A percentile compares a stretch with the other conserved stretches of the same genome.
Evolutionary conservation across 2,888 invertebrate species (phyloP).

Genomic region (Cataglyphis cursor): DNA sequence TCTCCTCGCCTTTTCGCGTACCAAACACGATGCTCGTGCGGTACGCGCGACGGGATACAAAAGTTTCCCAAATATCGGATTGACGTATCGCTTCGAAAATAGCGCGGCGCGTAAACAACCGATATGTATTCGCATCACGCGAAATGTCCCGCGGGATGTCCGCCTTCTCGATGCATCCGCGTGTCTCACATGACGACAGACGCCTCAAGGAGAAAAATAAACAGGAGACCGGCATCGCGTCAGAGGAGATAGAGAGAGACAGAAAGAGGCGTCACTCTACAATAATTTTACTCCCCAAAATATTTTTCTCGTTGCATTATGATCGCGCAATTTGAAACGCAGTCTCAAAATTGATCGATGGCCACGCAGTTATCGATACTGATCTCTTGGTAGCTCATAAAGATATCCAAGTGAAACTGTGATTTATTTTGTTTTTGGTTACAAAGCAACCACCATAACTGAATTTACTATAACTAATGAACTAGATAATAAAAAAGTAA

Average conservation of each 20-base stretch:
- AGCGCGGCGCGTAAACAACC: constrained; percentile 84
- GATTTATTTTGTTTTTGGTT: constrained; percentile 51
- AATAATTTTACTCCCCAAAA: constrained; percentile 24
- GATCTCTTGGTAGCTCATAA: constrained; percentile 38
- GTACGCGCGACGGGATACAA: constrained; percentile 70
- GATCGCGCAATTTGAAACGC: constrained; percentile 21
- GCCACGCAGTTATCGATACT: constrained; percentile 31
- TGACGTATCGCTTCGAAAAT: constrained; percentile 85
- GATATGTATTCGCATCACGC: constrained; percentile 79
- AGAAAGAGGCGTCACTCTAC: neutral
- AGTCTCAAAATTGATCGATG: constrained; percentile 59
- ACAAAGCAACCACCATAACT: neutral
- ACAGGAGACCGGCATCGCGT: neutral
- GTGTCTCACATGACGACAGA: constrained; percentile 69
- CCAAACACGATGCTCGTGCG: constrained; percentile 66
- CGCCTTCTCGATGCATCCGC: constrained; percentile 70
- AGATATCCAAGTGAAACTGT: constrained; percentile 18
- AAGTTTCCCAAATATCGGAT: constrained; percentile 82
- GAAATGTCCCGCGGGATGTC: constrained; percentile 72
- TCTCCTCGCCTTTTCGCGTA: constrained; percentile 59
- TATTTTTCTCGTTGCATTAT: constrained; percentile 45
- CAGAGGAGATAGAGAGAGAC: constrained; percentile 42
- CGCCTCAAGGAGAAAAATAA: constrained; percentile 55
- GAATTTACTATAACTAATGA: constrained; percentile 2
- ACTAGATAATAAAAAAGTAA: neutral